A percentile compares a stretch with the other conserved stretches of the same genome.
These are phyloP conservation scores for Zosterops pallidus DNA, from an alignment of 2,113 vertebrate genomes.

Conservation along the genomic window DNA sequence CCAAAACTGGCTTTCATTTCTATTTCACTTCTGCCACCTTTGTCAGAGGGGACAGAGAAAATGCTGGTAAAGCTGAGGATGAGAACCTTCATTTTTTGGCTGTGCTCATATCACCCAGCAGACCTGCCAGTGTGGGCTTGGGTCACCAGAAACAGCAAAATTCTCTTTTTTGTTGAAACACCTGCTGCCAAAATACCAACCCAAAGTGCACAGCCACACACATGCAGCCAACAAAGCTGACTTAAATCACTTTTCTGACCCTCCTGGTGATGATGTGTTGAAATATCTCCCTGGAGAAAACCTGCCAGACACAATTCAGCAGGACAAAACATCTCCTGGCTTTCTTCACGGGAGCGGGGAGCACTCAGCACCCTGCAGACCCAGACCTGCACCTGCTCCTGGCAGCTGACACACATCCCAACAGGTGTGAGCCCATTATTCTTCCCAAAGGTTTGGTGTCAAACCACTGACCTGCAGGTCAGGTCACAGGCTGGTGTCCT, in stretches of 20 bases:
- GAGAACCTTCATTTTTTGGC: fast-evolving
- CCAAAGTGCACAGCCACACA: too few species aligned
- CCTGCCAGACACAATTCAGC: background rate
- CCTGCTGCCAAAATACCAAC: background rate
- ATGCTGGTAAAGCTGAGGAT: fast-evolving
- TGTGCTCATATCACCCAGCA: background rate
- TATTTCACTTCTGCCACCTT: background rate
- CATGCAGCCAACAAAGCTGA: fast-evolving
- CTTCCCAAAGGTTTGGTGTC: background rate
- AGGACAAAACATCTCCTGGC: background rate
- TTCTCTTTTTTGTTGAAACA: background rate
- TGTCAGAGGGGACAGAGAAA: fast-evolving
- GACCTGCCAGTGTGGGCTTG: fast-evolving
- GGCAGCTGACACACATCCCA: fast-evolving
- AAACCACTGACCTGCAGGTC: fast-evolving
- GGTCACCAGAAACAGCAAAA: background rate
- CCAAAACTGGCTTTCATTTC: too few species aligned
- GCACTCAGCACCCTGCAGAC: fast-evolving
- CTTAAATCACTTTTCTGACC: background rate
- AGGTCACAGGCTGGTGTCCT: too few species aligned
- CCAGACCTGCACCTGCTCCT: background rate
- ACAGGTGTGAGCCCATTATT: background rate
- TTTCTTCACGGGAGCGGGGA: fast-evolving
- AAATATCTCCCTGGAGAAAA: fast-evolving
- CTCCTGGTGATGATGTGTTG: fast-evolving